Percentiles rank a stretch among this genome's conserved stretches.
phyloP scores from a whole-genome alignment of 2,113 vertebrate genomes.

The Podiceps cristatus region DNA sequence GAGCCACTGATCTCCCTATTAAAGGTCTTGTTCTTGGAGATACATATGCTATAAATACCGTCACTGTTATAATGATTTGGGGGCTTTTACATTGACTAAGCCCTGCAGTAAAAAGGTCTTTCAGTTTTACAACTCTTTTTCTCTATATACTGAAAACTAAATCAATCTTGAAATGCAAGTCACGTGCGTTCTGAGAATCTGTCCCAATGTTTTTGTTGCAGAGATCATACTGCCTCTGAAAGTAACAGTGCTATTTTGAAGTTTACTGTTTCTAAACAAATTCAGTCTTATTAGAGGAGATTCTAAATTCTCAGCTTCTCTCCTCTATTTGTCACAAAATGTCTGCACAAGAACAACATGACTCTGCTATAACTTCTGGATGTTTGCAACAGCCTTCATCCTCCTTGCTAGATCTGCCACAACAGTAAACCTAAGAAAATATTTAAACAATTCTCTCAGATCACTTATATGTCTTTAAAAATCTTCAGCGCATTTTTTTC shows the following conservation, averaged over 20 bases:
- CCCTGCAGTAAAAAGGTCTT: not conserved
- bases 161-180: not conserved
- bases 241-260: not conserved
- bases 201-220: not conserved
- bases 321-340: not conserved
- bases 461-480: not conserved
- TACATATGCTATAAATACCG: not conserved
- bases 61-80: not conserved
- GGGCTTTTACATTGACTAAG: fast-evolving
- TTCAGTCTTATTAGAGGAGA: not conserved
- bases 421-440: not conserved
- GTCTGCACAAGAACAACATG: not conserved
- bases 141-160: not conserved
- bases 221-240: not conserved
- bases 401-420: not conserved
- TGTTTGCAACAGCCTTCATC: not conserved
- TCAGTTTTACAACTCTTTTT: not conserved
- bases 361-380: not conserved
- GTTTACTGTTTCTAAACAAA: not conserved
- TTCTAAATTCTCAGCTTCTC: not conserved
- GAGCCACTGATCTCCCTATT: not conserved
- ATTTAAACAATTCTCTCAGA: not conserved
- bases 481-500: not conserved
- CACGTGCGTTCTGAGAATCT: not conserved
- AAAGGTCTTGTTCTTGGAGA: not conserved